Conservation (phyloP, 2,888 invertebrate genomes). For the Suillia variegata region DNA sequence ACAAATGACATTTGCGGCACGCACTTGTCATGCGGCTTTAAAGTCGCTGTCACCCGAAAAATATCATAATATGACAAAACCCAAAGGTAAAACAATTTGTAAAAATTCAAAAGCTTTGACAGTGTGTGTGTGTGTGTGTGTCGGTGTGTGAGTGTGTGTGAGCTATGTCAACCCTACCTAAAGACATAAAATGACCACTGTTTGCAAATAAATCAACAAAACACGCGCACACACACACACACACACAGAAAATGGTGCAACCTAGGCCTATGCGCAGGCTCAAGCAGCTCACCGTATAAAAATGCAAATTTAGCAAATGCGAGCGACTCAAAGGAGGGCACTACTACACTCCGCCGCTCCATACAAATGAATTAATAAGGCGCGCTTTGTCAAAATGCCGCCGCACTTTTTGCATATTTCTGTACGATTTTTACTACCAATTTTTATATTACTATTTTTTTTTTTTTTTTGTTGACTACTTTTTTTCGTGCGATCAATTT, state of each 20-base stretch:
- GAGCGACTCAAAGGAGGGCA: slow-evolving; percentile 37
- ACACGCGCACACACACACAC: slow-evolving; percentile 33
- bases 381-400: slow-evolving; percentile 1
- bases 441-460: too few relatives aligned
- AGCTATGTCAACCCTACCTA: too few relatives aligned
- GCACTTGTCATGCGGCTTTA: background rate
- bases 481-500: too few relatives aligned
- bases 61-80: slow-evolving; percentile 7
- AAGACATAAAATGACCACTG: slow-evolving; percentile 42
- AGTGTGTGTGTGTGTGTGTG: too few relatives aligned
- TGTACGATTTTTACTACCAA: too few relatives aligned
- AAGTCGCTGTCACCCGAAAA: background rate
- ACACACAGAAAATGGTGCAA: background rate
- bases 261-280: background rate
- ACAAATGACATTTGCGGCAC: background rate
- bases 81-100: slow-evolving; percentile 35
- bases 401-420: too few relatives aligned
- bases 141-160: too few relatives aligned
- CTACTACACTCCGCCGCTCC: slow-evolving; percentile 32
- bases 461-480: too few relatives aligned
- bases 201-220: slow-evolving; percentile 48
- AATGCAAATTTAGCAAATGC: slow-evolving; percentile 44
- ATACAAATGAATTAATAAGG: slow-evolving; percentile 2
- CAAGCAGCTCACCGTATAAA: slow-evolving; percentile 25
- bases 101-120: slow-evolving; percentile 17